Percentiles rank a stretch among this genome's conserved stretches.
These are phyloP conservation scores for Zootoca vivipara DNA, from an alignment of 2,113 vertebrate genomes.

Conservation along the genomic window DNA sequence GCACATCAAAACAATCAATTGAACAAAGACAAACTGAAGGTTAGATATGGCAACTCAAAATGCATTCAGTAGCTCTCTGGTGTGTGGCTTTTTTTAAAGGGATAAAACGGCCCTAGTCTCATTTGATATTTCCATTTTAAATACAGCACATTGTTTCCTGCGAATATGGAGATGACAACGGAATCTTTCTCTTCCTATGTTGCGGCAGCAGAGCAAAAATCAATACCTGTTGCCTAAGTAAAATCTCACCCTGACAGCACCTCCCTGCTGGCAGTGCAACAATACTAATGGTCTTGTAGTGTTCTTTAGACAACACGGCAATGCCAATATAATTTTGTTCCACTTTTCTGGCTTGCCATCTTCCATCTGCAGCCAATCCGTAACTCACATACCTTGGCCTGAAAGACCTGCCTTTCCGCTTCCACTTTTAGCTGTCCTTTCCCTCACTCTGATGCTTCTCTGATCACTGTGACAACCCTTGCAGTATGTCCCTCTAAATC, in stretches of 20 bases:
- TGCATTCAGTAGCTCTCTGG: background rate
- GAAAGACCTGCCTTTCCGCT: constrained; percentile 64
- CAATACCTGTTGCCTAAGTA: constrained; percentile 75
- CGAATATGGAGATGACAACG: constrained; percentile 10
- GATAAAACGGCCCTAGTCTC: background rate
- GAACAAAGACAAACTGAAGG: background rate
- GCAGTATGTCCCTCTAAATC: constrained; percentile 76
- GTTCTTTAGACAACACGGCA: constrained; percentile 69
- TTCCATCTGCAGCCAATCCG: constrained; percentile 79
- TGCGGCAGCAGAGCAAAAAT: constrained; percentile 67
- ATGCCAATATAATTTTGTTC: constrained; percentile 84
- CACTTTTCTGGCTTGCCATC: constrained; percentile 77
- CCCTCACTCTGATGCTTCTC: constrained; percentile 73
- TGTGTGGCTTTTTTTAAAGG: background rate
- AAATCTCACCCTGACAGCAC: constrained; percentile 72
- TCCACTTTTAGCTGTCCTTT: constrained; percentile 66
- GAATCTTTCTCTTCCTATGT: constrained; percentile 47
- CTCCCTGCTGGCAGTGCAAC: constrained; percentile 64
- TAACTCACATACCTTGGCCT: constrained; percentile 79
- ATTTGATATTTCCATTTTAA: background rate
- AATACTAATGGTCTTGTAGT: constrained; percentile 73
- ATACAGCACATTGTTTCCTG: background rate
- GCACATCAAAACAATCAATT: constrained; percentile 4
- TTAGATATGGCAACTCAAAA: background rate
- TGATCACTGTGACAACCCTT: constrained; percentile 81